Evolutionary conservation across 1,140 invertebrate species (phyloP), one percentile per base, ranked within the genome.

Genomic region (Drosophila parvula): DNA sequence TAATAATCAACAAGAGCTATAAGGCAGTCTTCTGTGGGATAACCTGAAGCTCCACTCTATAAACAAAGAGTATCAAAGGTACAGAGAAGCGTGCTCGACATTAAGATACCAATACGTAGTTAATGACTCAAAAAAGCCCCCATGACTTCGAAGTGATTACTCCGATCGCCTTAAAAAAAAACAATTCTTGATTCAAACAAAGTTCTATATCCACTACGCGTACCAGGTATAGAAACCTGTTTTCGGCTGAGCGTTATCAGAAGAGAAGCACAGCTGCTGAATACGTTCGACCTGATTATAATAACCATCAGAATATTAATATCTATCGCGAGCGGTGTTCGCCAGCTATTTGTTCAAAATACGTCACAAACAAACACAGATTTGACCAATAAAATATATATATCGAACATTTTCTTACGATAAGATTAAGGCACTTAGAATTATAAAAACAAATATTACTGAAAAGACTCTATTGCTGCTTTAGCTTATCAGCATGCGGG

Each of bases 381-480:
- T 12, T 16, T 40, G 5, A 16, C 4, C 5, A 27, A 22, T 22
- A 10, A 30, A 12, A 16, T 22, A 22, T 47, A 38, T 45, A 40
- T 16, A 27, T 22, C 62, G 12, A 28, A 27, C 30, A 7, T 34
- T 43, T 3, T 5, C 10, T 5, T 14, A 22, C 4, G 58, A 65
- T 32, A 27, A 48, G 12, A 4, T 8, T 47, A 32, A 38, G 4
- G 18, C 3, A 50, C 28, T 34, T 14, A 14, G 12, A 14, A 47
- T 10, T 36, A 3, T 47, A 47, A 47, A 38, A 14, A 48, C 2
- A 16, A 30, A 16, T 16, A 34, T 2, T 14, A 0, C 12, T 11
- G 16, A 0, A 44, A 3, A 18, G 5, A 18, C 7, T 61, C 12
- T 64, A 85, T 12, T 85, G 63, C 5, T 51, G 64, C 41, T 85